Base-by-base conservation (phyloP, 1,140 invertebrate species). In the Drosophila seguyi region DNA sequence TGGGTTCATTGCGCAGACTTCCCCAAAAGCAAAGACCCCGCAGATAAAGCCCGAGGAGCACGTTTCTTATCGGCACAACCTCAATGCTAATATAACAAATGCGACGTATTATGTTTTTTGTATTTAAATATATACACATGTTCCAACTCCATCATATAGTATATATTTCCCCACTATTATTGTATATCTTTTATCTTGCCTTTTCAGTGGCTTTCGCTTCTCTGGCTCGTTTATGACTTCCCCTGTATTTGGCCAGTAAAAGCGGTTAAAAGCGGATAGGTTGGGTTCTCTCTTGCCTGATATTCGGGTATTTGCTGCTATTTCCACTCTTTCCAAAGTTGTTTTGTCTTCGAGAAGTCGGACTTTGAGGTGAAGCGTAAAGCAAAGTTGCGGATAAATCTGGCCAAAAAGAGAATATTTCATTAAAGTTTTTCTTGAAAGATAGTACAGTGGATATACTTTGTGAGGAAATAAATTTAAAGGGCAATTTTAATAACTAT, bases 221-320 rank as follows among this genome's bases (percentile, higher is more conserved):
- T 20, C 56, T 25, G 29, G 11, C 29, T 53, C 44, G 42, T 48
- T 48, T 48, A 38, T 41, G 34, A 63, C 44, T 63, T 18, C 42
- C 31, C 11, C 67, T 66, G 27, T 58, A 25, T 65, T 50, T 16
- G 59, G 52, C 38, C 14, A 53, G 22, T 57, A 55, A 75, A 75
- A 58, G 73, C 61, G 34, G 73, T 62, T 66, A 39, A 31, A 75
- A 66, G 73, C 73, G 60, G 72, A 56, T 74, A 10, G 44, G 39
- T 48, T 63, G 25, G 29, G 66, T 75, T 75, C 38, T 74, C 65
- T 59, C 42, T 36, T 31, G 18, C 31, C 29, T 25, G 65, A n/a
- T 34, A 29, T 41, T 72, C 29, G 22, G 20, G 59, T 42, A 41
- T 50, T 71, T 52, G 55, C 45, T 61, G 56, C 10, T 53, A 41